A percentile compares a stretch with the other conserved stretches of the same genome.
phyloP scores from a whole-genome alignment of 2,113 vertebrate genomes.

The Corythoichthys haematopterus region DNA sequence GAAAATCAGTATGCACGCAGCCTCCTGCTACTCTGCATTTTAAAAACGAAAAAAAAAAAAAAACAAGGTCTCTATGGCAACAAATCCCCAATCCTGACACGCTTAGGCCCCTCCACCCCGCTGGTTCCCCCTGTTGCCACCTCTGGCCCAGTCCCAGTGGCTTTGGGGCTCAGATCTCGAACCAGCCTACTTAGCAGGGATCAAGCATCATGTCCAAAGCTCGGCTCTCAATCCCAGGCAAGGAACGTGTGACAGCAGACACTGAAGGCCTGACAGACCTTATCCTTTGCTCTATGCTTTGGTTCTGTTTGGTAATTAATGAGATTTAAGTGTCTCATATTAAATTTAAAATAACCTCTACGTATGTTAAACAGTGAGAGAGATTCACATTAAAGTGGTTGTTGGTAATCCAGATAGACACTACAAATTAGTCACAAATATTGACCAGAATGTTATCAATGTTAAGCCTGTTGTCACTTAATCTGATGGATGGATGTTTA shows the following conservation, averaged over 20 bases:
- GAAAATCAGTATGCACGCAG: slow-evolving; percentile 44
- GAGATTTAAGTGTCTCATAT: too few species aligned
- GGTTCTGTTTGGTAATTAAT: too few species aligned
- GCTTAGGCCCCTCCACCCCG: slow-evolving; percentile 16
- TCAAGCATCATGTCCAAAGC: slow-evolving; percentile 50
- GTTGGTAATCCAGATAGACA: too few species aligned
- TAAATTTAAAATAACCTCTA: too few species aligned
- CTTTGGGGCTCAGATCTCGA: slow-evolving; percentile 46
- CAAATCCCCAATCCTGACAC: slow-evolving; percentile 45
- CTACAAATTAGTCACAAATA: too few species aligned
- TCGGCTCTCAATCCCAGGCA: slow-evolving; percentile 32
- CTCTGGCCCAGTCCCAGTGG: slow-evolving; percentile 23
- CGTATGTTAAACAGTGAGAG: too few species aligned
- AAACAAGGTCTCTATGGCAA: slow-evolving; percentile 50
- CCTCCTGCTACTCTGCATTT: slow-evolving; percentile 48
- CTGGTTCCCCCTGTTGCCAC: background rate
- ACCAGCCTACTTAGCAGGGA: slow-evolving; percentile 41
- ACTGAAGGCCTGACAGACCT: slow-evolving; percentile 10
- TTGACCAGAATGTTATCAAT: slow-evolving; percentile 15
- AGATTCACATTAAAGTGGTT: too few species aligned
- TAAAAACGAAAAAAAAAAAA: slow-evolving; percentile 40
- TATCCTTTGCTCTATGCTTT: too few species aligned
- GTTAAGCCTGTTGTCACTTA: background rate
- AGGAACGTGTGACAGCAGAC: slow-evolving; percentile 31
- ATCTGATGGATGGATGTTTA: too few species aligned